Conservation (phyloP, 1,140 invertebrate species). For the Drosophila sturtevanti region DNA sequence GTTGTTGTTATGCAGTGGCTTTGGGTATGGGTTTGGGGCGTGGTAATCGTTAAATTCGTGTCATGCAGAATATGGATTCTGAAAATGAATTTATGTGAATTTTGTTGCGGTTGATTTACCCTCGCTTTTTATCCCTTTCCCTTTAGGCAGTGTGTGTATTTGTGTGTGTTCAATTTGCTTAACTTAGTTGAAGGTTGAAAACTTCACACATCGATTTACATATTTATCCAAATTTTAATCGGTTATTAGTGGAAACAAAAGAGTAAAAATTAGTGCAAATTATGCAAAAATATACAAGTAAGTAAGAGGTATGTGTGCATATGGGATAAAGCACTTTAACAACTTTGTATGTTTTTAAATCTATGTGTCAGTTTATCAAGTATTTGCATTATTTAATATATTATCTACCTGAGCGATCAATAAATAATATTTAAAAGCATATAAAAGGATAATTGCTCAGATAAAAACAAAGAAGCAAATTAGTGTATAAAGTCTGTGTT, state of each 20-base stretch:
- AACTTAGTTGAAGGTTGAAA: background rate
- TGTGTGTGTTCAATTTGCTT: background rate
- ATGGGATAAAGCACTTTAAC: background rate
- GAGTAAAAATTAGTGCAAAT: background rate
- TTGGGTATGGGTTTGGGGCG: slow-evolving; percentile 15
- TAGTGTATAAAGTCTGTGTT: no score
- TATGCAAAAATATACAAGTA: background rate
- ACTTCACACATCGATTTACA: background rate
- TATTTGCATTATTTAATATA: background rate
- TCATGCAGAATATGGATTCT: slow-evolving; percentile 62
- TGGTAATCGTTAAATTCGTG: slow-evolving; percentile 50
- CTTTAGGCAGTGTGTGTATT: background rate
- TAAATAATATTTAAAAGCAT: no score
- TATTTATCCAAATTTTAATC: slow-evolving; percentile 14
- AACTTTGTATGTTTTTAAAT: background rate
- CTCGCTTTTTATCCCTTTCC: background rate
- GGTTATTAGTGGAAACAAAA: slow-evolving; percentile 7
- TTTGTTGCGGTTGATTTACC: slow-evolving; percentile 35
- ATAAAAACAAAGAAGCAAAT: no score
- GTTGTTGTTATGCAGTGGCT: background rate
- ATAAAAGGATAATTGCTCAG: no score
- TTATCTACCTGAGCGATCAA: no score
- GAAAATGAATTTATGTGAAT: slow-evolving; percentile 60
- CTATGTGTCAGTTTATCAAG: background rate
- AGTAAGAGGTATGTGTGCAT: background rate